Conservation (phyloP, 2,113 vertebrate species). For the Boleophthalmus pectinirostris region DNA sequence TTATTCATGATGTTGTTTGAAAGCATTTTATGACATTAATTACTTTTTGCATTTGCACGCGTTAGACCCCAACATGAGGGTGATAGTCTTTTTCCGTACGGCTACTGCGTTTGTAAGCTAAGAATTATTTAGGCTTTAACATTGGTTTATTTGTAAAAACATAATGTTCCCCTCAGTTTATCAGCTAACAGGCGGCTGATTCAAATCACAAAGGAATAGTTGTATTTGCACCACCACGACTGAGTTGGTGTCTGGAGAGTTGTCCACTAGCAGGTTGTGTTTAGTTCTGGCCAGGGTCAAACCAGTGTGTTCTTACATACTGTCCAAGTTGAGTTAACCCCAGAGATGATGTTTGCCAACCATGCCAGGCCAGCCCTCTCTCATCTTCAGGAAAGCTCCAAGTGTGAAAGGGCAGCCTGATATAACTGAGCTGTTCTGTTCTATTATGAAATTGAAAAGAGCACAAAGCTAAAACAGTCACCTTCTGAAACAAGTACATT, state of each 20-base stretch:
- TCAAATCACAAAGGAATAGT: background rate
- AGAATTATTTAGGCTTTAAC: background rate
- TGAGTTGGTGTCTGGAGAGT: conserved; percentile 16
- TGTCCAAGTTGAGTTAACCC: conserved; percentile 25
- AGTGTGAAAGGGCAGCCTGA: conserved; percentile 49
- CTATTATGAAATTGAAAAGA: conserved; percentile 45
- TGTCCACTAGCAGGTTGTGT: background rate
- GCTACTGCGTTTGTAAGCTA: background rate
- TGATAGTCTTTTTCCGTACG: background rate
- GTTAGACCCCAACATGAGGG: background rate
- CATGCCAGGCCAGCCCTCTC: conserved; percentile 1
- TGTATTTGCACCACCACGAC: background rate
- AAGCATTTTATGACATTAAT: no score
- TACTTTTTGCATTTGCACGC: background rate
- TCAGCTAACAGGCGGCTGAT: conserved; percentile 9
- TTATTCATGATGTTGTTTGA: background rate
- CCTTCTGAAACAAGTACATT: no score
- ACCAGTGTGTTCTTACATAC: conserved; percentile 15
- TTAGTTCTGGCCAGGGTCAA: background rate
- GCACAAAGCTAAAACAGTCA: background rate
- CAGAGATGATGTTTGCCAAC: background rate
- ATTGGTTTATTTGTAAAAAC: background rate
- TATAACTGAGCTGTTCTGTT: conserved; percentile 22
- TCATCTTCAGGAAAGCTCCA: conserved; percentile 23
- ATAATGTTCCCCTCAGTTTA: background rate